Evolutionary conservation across 1,140 invertebrate species (phyloP).

Genomic region (Leptopilina boulardi): DNA sequence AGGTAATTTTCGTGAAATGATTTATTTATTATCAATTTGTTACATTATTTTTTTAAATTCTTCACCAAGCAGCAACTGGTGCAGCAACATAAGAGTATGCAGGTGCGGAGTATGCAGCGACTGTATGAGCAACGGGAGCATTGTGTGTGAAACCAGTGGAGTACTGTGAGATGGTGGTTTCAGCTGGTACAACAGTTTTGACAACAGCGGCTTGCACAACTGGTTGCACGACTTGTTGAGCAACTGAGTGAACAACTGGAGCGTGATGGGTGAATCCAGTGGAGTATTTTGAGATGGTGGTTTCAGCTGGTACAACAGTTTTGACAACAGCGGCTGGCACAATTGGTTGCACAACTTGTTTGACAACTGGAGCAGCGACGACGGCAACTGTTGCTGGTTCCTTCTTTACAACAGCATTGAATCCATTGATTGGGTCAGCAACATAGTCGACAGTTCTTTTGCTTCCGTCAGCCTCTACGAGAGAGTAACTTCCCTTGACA

Average conservation of each 20-base stretch:
- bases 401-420: constrained; percentile 62
- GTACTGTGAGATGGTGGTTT: constrained; percentile 57
- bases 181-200: constrained; percentile 50
- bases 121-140: constrained; percentile 12
- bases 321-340: background rate
- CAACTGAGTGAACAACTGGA: background rate
- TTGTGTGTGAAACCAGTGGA: background rate
- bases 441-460: constrained; percentile 63
- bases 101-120: background rate
- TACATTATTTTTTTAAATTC: background rate
- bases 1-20: background rate
- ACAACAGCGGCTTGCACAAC: background rate
- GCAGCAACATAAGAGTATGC: constrained; percentile 26
- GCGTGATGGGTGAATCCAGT: background rate
- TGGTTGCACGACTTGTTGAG: too few species aligned
- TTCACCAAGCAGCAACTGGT: constrained; percentile 11
- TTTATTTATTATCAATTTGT: constrained; percentile 17
- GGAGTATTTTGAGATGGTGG: constrained; percentile 51
- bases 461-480: constrained; percentile 60
- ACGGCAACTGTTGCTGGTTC: background rate
- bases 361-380: too few species aligned
- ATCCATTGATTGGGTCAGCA: constrained; percentile 67
- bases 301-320: constrained; percentile 55
- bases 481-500: constrained; percentile 56
- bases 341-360: too few species aligned